Evolutionary conservation across 2,113 vertebrate species (phyloP).

Genomic region (Galeopterus variegatus): DNA sequence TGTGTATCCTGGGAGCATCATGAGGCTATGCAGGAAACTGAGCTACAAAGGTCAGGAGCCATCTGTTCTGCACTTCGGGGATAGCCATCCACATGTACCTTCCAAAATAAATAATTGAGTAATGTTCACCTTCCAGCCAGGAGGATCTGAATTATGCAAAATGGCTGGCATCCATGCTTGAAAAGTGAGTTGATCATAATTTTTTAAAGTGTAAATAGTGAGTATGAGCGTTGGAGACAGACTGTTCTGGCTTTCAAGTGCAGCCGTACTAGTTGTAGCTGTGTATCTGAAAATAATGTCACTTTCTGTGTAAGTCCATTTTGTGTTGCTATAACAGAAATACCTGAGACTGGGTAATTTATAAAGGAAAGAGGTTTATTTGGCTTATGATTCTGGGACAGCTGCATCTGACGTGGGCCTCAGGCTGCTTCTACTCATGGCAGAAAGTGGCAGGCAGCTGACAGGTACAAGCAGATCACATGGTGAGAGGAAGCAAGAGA

Average conservation of each 20-base stretch:
- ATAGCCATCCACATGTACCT: too few relatives aligned
- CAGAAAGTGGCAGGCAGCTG: too few relatives aligned
- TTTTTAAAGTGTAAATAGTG: not conserved
- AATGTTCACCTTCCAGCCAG: not conserved
- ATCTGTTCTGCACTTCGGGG: accelerated
- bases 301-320: not conserved
- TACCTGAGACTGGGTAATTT: too few relatives aligned
- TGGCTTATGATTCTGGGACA: too few relatives aligned
- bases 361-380: too few relatives aligned
- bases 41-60: too few relatives aligned
- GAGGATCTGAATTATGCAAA: not conserved
- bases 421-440: too few relatives aligned
- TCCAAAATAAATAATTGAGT: not conserved
- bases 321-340: too few relatives aligned
- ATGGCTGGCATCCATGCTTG: not conserved
- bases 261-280: not conserved
- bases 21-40: not conserved
- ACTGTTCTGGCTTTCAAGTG: not conserved
- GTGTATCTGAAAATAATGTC: not conserved
- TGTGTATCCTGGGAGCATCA: accelerated
- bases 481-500: too few relatives aligned
- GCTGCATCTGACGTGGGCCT: too few relatives aligned
- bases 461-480: too few relatives aligned
- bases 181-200: not conserved
- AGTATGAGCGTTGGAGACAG: not conserved